These are phyloP conservation scores for Carabus problematicus DNA, from an alignment of 2,888 invertebrate species.

Conservation along the genomic window DNA sequence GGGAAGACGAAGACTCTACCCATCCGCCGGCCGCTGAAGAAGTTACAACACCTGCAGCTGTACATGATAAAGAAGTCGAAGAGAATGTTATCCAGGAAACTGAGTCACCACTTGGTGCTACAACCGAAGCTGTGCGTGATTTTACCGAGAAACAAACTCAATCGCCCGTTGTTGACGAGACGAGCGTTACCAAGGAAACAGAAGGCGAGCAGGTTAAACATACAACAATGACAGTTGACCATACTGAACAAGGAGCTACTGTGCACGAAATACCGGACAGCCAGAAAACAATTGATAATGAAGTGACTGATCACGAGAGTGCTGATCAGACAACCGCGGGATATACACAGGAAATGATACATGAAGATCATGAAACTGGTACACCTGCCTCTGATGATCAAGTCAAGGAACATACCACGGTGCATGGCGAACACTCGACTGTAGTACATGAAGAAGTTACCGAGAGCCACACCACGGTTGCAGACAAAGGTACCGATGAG, in stretches of 20 bases:
- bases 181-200: neutral
- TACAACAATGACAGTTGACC: slow-evolving; percentile 15
- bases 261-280: neutral
- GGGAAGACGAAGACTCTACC: slow-evolving; percentile 6
- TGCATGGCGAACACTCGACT: neutral
- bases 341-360: slow-evolving; percentile 20
- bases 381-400: slow-evolving; percentile 43
- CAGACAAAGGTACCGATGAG: slow-evolving; percentile 12
- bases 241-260: slow-evolving; percentile 14
- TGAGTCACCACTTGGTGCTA: neutral
- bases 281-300: neutral
- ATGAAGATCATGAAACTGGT: slow-evolving; percentile 31
- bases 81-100: neutral
- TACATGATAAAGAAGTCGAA: neutral
- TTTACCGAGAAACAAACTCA: neutral
- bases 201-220: slow-evolving; percentile 17
- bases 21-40: slow-evolving; percentile 1
- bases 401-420: slow-evolving; percentile 8
- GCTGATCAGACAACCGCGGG: slow-evolving; percentile 14
- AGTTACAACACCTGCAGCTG: slow-evolving; percentile 1
- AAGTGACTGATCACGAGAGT: too few species aligned
- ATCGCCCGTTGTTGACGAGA: neutral
- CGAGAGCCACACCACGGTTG: slow-evolving; percentile 38
- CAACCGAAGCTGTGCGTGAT: neutral
- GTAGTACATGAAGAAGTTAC: slow-evolving; percentile 21